Conservation (phyloP, 2,888 invertebrate species). For the Scaptomyza tumidula region DNA sequence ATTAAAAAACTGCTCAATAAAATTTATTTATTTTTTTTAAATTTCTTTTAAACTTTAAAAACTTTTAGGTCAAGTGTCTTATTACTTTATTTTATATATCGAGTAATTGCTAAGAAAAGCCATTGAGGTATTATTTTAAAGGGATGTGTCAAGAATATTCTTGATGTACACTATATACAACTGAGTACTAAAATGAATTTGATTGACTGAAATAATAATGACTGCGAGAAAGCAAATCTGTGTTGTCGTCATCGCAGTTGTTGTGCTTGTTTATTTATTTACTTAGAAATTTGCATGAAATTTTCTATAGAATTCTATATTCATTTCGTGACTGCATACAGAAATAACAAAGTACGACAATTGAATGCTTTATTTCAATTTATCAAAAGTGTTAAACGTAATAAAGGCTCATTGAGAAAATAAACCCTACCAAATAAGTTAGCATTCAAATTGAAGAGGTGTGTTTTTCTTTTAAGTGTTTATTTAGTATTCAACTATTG, state of each 20-base stretch:
- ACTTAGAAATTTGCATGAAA: conserved; percentile 49
- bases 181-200: conserved; percentile 42
- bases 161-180: conserved; percentile 12
- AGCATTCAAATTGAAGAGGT: conserved; percentile 3
- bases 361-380: neutral
- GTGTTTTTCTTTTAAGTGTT: neutral
- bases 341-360: conserved; percentile 15
- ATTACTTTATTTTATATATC: neutral
- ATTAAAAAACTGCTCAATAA: too few relatives aligned
- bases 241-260: conserved; percentile 7
- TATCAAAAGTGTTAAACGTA: neutral
- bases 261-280: conserved; percentile 2
- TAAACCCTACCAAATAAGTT: neutral
- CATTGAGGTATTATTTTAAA: conserved; percentile 18
- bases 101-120: conserved; percentile 8
- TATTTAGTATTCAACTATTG: neutral
- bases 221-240: conserved; percentile 33
- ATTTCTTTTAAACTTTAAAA: neutral
- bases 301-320: conserved; percentile 15
- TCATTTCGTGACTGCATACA: conserved; percentile 1
- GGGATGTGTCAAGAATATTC: conserved; percentile 7
- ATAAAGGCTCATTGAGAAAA: neutral
- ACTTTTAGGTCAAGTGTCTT: neutral
- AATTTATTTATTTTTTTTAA: too few relatives aligned
- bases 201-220: conserved; percentile 58